Base-by-base conservation (phyloP, 2,113 vertebrate species). In the Synodontis membranacea region DNA sequence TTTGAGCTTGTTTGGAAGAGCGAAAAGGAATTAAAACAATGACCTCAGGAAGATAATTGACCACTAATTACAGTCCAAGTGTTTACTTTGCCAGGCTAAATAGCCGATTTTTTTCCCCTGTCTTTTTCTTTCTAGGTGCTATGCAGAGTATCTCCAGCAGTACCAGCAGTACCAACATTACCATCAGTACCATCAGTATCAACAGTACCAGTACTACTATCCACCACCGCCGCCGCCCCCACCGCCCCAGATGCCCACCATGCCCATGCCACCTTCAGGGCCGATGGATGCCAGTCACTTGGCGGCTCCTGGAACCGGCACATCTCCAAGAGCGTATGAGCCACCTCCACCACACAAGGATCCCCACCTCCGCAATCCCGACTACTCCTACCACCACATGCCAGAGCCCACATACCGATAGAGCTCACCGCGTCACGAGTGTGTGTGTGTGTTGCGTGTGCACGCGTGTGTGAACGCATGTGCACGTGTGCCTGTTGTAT, bases 331-430 rank as follows among this genome's bases (percentile, higher is more conserved):
- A 94, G 93, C 93, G 95, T 95, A 95, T 95, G 95, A 95, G 93
- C 89, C 89, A 84, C 93, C 95, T 93, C 90, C 95, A 93, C 92
- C 93, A 95, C 95, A 95, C 93, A 93, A 94, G 94, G 94, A 95
- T 91, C 87, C 94, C 93, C 92, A 91, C 93, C 93, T 94, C 92
- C 93, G 92, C 92, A 93, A 92, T 92, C 89, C 94, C 90, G 94
- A 95, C 92, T 95, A 95, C 92, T 91, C 94, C 92, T 91, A 94
- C 91, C 84, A 87, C 37, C 92, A 95, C 93, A 95, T 93, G 93
- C 94, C 94, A 93, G 95, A 95, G 88, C 93, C 94, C 92, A 94
- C 94, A 85, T 95, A 95, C 87, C 94, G 94, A 95, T 95, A 95
- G 93, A 88, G 82, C 89, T 80, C 88, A 79, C 83, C 89, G 91